These are phyloP conservation scores for Prorops nasuta DNA, from an alignment of 1,140 invertebrate species.

Conservation along the genomic window DNA sequence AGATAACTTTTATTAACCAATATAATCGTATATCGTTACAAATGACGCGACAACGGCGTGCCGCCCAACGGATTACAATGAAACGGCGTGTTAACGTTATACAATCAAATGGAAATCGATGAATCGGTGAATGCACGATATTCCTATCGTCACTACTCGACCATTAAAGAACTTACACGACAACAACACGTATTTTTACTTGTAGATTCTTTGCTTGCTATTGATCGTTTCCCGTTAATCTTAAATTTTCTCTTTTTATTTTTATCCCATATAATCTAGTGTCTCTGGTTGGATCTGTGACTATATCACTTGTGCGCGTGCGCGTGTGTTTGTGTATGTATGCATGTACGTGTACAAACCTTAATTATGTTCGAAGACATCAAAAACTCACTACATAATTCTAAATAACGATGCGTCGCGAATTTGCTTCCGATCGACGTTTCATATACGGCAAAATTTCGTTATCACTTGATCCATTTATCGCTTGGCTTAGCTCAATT, in stretches of 20 bases:
- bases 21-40: constrained; percentile 55
- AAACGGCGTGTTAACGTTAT: constrained; percentile 51
- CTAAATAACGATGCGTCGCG: constrained; percentile 50
- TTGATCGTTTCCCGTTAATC: constrained; percentile 5
- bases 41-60: constrained; percentile 43
- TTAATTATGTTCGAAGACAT: constrained; percentile 58
- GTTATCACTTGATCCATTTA: too few species aligned
- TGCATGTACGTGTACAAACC: constrained; percentile 50
- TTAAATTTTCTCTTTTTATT: constrained; percentile 3
- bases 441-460: too few species aligned
- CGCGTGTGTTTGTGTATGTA: too few species aligned
- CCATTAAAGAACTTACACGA: constrained; percentile 53
- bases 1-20: constrained; percentile 60
- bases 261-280: constrained; percentile 27
- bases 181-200: constrained; percentile 47
- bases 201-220: constrained; percentile 9
- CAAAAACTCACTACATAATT: constrained; percentile 56
- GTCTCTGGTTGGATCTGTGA: constrained; percentile 43
- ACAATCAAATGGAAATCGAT: constrained; percentile 49
- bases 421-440: constrained; percentile 31
- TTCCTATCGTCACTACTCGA: constrained; percentile 49
- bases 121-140: constrained; percentile 49
- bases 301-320: constrained; percentile 52
- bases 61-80: constrained; percentile 54
- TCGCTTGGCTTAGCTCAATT: too few species aligned